Conservation (phyloP, 2,113 vertebrate genomes). For the Pycnonotus jocosus region DNA sequence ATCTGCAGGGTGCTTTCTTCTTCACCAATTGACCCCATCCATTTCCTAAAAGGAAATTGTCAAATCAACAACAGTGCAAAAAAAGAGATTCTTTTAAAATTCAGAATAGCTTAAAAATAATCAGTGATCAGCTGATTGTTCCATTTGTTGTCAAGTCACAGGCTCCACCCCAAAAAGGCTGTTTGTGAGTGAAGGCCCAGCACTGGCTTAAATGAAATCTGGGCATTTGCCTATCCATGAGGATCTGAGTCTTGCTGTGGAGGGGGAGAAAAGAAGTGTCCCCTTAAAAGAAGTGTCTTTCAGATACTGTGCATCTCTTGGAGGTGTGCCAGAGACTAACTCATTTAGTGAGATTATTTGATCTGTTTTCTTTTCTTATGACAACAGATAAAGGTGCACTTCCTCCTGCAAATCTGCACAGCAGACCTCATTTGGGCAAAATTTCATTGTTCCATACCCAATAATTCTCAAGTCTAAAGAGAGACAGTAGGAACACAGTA, state of each 20-base stretch:
- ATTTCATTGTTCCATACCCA: not conserved
- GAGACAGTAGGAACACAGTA: not conserved
- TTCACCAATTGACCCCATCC: not conserved
- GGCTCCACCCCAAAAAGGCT: not conserved
- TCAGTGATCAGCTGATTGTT: not conserved
- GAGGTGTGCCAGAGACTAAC: not conserved
- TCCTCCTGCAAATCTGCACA: not conserved
- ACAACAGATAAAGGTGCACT: not conserved
- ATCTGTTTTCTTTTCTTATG: not conserved
- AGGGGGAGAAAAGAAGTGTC: not conserved
- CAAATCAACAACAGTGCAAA: not conserved
- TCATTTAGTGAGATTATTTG: not conserved
- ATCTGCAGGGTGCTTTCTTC: not conserved
- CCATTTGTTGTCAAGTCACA: not conserved
- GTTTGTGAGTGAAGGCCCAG: not conserved
- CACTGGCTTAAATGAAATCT: not conserved
- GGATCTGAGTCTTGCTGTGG: not conserved
- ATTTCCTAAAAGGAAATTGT: not conserved
- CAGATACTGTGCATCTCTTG: not conserved
- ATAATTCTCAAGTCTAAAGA: constrained; percentile 9
- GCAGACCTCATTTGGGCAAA: constrained; percentile 7
- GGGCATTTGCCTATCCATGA: not conserved
- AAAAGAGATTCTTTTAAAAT: not conserved
- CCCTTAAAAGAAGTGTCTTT: not conserved
- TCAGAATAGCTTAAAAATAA: not conserved